Evolutionary conservation across 2,797 vertebrate species (phyloP).

Genomic region (Emydoidea blandingii): DNA sequence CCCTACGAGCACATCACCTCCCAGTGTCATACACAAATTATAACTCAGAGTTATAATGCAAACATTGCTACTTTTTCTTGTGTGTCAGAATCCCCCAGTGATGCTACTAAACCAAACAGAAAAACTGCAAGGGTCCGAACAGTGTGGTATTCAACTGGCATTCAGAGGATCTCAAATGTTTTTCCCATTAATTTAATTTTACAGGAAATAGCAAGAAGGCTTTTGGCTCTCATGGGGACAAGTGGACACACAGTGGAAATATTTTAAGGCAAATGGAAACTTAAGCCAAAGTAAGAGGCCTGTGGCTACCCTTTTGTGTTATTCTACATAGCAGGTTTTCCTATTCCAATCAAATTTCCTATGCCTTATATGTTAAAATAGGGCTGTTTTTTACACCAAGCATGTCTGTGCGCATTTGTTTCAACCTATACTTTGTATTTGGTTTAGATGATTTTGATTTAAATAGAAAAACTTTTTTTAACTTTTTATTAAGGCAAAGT

Average conservation of each 20-base stretch:
- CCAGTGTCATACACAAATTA: not conserved
- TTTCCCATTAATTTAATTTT: slow-evolving; percentile 69
- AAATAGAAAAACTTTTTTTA: not conserved
- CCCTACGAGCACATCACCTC: not conserved
- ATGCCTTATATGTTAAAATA: not conserved
- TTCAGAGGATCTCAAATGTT: slow-evolving; percentile 61
- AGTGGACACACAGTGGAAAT: slow-evolving; percentile 67
- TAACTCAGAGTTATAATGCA: not conserved
- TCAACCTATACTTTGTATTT: not conserved
- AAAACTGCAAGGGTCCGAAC: slow-evolving; percentile 39
- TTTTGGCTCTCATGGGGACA: slow-evolving; percentile 52
- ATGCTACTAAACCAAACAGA: slow-evolving; percentile 31
- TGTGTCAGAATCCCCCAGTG: not conserved
- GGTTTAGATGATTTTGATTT: not conserved
- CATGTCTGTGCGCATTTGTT: not conserved
- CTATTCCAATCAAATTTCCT: not conserved
- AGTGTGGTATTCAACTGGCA: slow-evolving; percentile 46
- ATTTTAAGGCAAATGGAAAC: slow-evolving; percentile 47
- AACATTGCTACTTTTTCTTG: not conserved
- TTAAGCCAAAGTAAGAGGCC: slow-evolving; percentile 30
- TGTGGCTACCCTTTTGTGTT: not conserved
- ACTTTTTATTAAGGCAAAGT: not conserved
- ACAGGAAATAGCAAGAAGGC: slow-evolving; percentile 68
- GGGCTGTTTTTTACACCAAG: not conserved
- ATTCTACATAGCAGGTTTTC: not conserved